A percentile compares a stretch with the other conserved stretches of the same genome.
Conservation (phyloP, 1,140 invertebrate species). For the Drosophila sp. region DNA sequence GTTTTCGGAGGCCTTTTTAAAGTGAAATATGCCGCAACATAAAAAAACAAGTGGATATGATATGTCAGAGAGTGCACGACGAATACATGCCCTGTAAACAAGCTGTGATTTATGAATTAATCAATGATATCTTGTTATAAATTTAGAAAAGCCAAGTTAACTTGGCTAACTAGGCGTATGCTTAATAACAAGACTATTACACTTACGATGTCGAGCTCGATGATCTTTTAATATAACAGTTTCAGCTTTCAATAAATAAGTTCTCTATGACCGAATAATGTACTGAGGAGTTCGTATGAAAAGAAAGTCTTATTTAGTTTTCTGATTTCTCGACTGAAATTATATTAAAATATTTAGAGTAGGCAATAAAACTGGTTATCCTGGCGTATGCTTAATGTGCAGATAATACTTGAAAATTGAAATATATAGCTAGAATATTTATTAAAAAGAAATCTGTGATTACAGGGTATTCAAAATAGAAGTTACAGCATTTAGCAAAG, state of each 20-base stretch:
- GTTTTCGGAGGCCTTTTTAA: conserved; percentile 46
- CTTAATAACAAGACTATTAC: neutral
- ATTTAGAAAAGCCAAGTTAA: neutral
- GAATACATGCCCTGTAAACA: conserved; percentile 2
- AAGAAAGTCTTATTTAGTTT: too few species aligned
- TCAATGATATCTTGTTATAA: too few species aligned
- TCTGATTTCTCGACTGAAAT: neutral
- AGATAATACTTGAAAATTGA: too few species aligned
- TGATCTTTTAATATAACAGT: too few species aligned
- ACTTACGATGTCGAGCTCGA: too few species aligned
- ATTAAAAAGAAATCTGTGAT: neutral
- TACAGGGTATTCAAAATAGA: conserved; percentile 16
- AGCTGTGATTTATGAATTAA: too few species aligned
- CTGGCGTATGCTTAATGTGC: neutral
- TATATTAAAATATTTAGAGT: neutral
- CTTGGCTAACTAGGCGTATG: conserved; percentile 1
- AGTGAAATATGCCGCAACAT: conserved; percentile 45
- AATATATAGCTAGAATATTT: too few species aligned
- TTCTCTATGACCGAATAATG: too few species aligned
- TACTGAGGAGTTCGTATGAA: too few species aligned
- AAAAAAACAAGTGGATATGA: conserved; percentile 19
- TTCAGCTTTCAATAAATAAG: too few species aligned
- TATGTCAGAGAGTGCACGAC: neutral
- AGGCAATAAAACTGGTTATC: neutral
- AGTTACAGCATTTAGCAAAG: conserved; percentile 23